A percentile compares a stretch with the other conserved stretches of the same genome.
Evolutionary conservation across 2,888 invertebrate species (phyloP).

Genomic region (Coelopa pilipes): DNA sequence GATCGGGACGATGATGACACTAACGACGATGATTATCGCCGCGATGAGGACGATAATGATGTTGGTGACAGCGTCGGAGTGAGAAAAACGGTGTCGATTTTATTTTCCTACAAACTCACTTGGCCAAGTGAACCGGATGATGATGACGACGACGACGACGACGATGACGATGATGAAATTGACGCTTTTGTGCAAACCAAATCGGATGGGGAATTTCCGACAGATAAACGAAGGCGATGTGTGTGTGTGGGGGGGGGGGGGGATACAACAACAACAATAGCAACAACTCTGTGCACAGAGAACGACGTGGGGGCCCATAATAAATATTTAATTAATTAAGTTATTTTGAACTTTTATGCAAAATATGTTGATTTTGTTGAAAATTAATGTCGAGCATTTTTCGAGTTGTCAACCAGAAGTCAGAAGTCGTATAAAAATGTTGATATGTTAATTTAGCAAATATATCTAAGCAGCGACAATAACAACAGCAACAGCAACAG

Average conservation of each 20-base stretch:
- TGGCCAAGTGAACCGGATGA: neutral
- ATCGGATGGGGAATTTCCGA: constrained; percentile 20
- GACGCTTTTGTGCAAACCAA: no score
- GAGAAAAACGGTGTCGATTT: constrained; percentile 14
- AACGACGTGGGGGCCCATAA: neutral
- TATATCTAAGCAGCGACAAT: neutral
- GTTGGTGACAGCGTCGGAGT: neutral
- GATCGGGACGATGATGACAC: no score
- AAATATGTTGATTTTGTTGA: constrained; percentile 33
- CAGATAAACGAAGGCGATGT: neutral
- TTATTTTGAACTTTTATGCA: constrained; percentile 31
- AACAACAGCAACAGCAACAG: neutral
- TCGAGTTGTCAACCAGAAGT: constrained; percentile 59
- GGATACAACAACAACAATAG: constrained; percentile 1
- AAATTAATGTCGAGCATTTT: constrained; percentile 37
- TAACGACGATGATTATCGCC: no score
- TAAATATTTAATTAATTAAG: constrained; percentile 33
- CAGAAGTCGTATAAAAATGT: constrained; percentile 62
- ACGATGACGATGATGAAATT: no score
- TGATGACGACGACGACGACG: neutral
- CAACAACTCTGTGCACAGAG: neutral
- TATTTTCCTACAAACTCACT: neutral
- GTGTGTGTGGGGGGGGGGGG: no score
- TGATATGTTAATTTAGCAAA: constrained; percentile 56
- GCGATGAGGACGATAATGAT: no score